Base-by-base conservation (phyloP, 2,797 vertebrate genomes). In the Enteromius radiatus region DNA sequence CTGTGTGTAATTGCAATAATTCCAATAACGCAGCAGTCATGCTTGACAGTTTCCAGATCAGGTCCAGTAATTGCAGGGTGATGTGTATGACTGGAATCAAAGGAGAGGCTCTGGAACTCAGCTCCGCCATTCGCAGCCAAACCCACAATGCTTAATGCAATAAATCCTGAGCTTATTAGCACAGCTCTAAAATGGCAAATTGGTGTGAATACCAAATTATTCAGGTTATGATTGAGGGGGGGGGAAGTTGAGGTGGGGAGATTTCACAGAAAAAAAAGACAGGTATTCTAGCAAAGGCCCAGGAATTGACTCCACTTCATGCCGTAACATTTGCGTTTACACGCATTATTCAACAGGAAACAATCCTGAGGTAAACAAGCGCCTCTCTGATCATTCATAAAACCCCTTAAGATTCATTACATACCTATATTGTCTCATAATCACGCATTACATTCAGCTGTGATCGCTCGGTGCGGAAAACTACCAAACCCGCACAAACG, bases 1-100 rank as follows among this genome's bases (percentile, higher is more conserved):
- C 93, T 93, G 91, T 91, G 91, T 92, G 93, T 95, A 94, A 95
- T 94, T 95, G 93, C 93, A 94, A 94, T 93, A 93, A 94, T 93
- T 93, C 93, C 92, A 93, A 92, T 94, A 94, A 90, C 88, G 91
- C 92, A 85, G 92, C 91, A 93, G 94, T 93, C 94, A 94, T 93
- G 93, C 93, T 93, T 93, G 93, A 93, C 92, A 92, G 93, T 93
- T 93, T 93, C 92, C 92, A 93, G 93, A 94, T 92, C 92, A 92
- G 91, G 90, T 92, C 92, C 90, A 89, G 91, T 94, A 95, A 95
- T 95, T 95, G 92, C 91, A 89, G 93, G 91, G 93, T 94, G 93
- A 94, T 94, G 92, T 93, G 93, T 94, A 92, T 93, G 91, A 93
- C 92, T 93, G 90, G 90, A 94, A 95, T 93, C 91, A 94, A 93